phyloP scores from a whole-genome alignment of 2,113 vertebrate species.

The Paracanthobrama guichenoti region DNA sequence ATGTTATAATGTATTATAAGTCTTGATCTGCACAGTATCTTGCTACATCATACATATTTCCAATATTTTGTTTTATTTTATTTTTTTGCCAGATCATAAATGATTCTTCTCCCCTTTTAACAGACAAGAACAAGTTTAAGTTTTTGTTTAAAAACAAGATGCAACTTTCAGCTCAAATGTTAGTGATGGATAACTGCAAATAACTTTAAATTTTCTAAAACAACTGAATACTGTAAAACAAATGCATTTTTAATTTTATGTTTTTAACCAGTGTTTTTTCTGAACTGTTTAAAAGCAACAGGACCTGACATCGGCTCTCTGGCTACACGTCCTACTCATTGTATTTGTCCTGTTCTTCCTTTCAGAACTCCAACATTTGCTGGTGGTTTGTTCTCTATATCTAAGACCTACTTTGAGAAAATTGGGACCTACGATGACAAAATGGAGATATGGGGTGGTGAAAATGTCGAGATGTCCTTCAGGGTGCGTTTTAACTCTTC shows the following conservation, averaged over 20 bases:
- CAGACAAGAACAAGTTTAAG: too few species aligned
- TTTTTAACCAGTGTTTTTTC: not conserved
- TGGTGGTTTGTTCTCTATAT: constrained; percentile 94
- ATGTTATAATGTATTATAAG: too few species aligned
- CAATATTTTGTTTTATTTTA: too few species aligned
- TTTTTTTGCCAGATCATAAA: too few species aligned
- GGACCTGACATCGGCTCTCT: not conserved
- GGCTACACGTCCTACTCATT: not conserved
- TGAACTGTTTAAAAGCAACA: not conserved
- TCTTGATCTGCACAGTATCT: too few species aligned
- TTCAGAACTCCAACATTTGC: constrained; percentile 92
- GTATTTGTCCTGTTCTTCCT: not conserved
- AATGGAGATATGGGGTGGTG: constrained; percentile 99
- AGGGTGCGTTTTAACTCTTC: constrained; percentile 78
- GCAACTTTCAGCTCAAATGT: too few species aligned
- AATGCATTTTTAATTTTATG: too few species aligned
- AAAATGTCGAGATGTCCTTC: constrained; percentile 99
- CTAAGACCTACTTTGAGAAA: constrained; percentile 90
- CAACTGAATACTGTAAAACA: not conserved
- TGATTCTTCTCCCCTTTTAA: too few species aligned
- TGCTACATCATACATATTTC: too few species aligned
- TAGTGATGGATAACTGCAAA: too few species aligned
- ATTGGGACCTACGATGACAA: constrained; percentile 95
- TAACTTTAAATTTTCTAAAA: not conserved
- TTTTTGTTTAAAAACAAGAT: too few species aligned